Evolutionary conservation across 2,113 vertebrate genomes (phyloP).

Genomic region (Mirza zaza): DNA sequence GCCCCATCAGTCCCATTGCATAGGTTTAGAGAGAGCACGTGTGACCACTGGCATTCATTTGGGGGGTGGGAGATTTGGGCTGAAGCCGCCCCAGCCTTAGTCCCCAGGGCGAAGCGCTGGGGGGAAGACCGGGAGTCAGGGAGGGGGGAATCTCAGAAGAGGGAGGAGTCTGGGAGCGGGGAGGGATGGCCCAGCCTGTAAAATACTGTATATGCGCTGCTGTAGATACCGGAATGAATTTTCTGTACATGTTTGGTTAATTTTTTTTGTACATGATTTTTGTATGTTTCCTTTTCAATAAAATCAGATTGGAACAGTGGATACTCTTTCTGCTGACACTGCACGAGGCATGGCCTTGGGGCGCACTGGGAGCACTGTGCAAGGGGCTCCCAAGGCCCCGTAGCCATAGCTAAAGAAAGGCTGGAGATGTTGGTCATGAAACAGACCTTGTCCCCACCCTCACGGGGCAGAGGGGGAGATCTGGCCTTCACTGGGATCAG

Average conservation of each 20-base stretch:
- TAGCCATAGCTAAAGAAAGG: neutral
- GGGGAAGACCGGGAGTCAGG: conserved; percentile 70
- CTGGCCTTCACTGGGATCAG: neutral
- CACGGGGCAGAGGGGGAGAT: neutral
- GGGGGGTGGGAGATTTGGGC: conserved; percentile 75
- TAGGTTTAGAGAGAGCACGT: conserved; percentile 77
- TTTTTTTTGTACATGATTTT: conserved; percentile 83
- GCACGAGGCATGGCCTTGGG: accelerated
- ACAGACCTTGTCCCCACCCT: neutral
- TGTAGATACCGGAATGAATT: conserved; percentile 76
- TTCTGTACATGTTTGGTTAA: conserved; percentile 80
- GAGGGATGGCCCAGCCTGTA: conserved; percentile 73
- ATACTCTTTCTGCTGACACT: neutral
- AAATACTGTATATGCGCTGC: conserved; percentile 73
- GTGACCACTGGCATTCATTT: conserved; percentile 76
- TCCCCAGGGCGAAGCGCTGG: conserved; percentile 72
- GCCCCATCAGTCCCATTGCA: conserved; percentile 72
- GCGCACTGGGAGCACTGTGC: accelerated
- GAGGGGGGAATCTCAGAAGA: conserved; percentile 69
- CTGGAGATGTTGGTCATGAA: neutral
- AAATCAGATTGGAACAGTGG: conserved; percentile 78
- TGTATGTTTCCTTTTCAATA: conserved; percentile 86
- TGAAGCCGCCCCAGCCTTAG: conserved; percentile 76
- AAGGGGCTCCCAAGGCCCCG: accelerated
- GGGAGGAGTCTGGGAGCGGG: conserved; percentile 78